These are phyloP conservation scores for Eremophila alpestris DNA, from an alignment of 2,797 vertebrate genomes.

Conservation along the genomic window DNA sequence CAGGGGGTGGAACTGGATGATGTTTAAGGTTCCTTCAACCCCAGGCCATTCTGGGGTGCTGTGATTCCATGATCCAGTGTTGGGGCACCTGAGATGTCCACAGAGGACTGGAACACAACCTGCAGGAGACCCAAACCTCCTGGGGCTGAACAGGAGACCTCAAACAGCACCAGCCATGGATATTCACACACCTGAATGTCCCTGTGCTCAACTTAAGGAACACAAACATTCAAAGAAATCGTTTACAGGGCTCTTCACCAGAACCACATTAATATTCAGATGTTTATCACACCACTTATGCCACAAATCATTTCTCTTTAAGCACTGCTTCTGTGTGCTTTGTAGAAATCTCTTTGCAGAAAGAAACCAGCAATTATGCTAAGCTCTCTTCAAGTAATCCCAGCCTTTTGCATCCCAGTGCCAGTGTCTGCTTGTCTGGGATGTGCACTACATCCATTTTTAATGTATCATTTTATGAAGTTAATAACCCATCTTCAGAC, in stretches of 20 bases:
- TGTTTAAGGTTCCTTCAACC: background rate
- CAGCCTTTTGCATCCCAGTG: background rate
- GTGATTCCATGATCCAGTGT: no score
- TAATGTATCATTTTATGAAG: background rate
- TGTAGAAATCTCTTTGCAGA: background rate
- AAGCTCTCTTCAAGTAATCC: conserved; percentile 17
- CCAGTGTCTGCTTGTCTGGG: background rate
- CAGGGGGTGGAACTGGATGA: background rate
- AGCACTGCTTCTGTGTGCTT: background rate
- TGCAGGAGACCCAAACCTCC: background rate
- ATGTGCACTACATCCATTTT: background rate
- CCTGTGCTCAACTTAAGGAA: background rate
- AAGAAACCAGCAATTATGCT: conserved; percentile 30
- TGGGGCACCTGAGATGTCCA: background rate
- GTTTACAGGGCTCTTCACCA: background rate
- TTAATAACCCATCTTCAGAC: background rate
- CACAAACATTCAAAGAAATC: background rate
- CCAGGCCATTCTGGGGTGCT: background rate
- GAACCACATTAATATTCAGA: conserved; percentile 16
- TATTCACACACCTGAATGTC: background rate
- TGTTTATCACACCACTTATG: background rate
- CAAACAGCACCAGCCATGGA: background rate
- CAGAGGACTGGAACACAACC: background rate
- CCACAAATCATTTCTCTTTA: background rate
- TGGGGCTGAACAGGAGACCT: background rate